Percentiles rank a stretch among this genome's conserved stretches.
These are phyloP conservation scores for Eulemur albifrons DNA, from an alignment of 2,797 vertebrate species.

Conservation along the genomic window DNA sequence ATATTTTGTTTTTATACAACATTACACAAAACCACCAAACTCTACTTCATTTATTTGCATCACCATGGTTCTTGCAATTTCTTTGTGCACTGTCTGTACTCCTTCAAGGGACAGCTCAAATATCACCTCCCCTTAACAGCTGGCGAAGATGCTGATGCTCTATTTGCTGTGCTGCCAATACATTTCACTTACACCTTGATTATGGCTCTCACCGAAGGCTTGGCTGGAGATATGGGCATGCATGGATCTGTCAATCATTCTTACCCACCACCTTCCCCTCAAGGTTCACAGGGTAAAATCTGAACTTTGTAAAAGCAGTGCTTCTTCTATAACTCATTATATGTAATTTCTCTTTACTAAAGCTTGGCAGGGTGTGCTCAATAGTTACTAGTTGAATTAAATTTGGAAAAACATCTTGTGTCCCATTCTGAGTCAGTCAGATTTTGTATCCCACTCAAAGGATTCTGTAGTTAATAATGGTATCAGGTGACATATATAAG, in stretches of 20 bases:
- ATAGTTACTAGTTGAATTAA: neutral
- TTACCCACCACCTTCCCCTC: rapidly evolving
- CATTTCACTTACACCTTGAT: neutral
- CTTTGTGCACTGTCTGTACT: neutral
- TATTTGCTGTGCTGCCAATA: neutral
- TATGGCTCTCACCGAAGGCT: neutral
- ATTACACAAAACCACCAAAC: neutral
- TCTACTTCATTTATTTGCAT: neutral
- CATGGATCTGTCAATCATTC: neutral
- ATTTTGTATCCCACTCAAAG: neutral
- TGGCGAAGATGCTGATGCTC: neutral
- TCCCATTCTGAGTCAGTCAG: neutral
- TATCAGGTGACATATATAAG: neutral
- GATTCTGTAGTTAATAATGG: neutral
- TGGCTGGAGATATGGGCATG: neutral
- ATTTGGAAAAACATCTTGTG: neutral
- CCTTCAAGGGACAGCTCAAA: neutral
- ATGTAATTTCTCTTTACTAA: neutral
- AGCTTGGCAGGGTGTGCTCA: neutral
- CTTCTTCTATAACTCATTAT: neutral
- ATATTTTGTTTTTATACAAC: neutral
- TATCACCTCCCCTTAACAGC: neutral
- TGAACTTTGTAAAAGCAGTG: neutral
- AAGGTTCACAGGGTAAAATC: neutral
- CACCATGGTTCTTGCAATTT: neutral